A percentile compares a stretch with the other conserved stretches of the same genome.
Evolutionary conservation across 2,113 vertebrate species (phyloP).

Genomic region (Sorex araneus): DNA sequence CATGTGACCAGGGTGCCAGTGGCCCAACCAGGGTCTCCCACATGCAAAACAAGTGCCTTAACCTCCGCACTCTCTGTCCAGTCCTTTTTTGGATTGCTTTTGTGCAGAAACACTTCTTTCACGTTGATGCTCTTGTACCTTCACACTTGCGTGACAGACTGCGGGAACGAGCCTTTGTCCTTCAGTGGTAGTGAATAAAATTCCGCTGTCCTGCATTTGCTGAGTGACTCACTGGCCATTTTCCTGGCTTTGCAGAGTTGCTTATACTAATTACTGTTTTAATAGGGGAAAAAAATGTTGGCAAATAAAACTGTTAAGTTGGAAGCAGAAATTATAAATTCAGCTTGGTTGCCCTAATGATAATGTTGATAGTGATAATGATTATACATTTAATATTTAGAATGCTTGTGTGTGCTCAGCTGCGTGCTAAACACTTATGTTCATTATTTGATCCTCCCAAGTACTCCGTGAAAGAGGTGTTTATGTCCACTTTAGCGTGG

Average conservation of each 20-base stretch:
- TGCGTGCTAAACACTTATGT: neutral
- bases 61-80: no score
- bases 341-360: neutral
- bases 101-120: neutral
- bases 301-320: constrained; percentile 50
- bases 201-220: neutral
- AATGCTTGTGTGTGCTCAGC: neutral
- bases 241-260: neutral
- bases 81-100: constrained; percentile 43
- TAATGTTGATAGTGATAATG: neutral
- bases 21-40: no score
- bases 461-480: neutral
- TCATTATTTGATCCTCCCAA: neutral
- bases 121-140: constrained; percentile 19
- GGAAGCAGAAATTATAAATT: constrained; percentile 49
- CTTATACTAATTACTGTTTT: constrained; percentile 47
- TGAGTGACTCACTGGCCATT: neutral
- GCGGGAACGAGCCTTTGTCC: neutral
- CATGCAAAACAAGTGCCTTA: no score
- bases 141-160: neutral
- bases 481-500: constrained; percentile 6
- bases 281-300: constrained; percentile 19
- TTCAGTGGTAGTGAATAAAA: neutral
- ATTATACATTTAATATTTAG: neutral
- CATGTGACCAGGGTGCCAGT: no score